These are phyloP conservation scores for Rhaphigaster nebulosa DNA, from an alignment of 2,888 invertebrate genomes.

Conservation along the genomic window DNA sequence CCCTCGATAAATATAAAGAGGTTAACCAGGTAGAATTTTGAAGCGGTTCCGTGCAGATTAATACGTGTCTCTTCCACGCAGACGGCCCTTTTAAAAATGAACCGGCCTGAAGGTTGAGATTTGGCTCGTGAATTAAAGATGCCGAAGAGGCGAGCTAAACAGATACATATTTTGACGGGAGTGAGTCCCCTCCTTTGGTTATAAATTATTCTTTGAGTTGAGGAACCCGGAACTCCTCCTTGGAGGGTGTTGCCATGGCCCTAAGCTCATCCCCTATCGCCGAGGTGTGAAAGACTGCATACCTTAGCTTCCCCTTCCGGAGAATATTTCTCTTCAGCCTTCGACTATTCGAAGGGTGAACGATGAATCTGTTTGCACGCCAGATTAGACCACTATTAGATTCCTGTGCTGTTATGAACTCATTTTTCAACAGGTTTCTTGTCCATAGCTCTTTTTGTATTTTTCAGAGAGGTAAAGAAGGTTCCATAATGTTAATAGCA, in stretches of 20 bases:
- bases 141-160: background rate
- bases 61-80: background rate
- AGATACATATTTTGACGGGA: slow-evolving; percentile 42
- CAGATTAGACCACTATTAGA: background rate
- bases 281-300: background rate
- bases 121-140: slow-evolving; percentile 33
- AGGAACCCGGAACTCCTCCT: background rate
- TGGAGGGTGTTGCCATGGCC: slow-evolving; percentile 37
- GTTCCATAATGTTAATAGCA: too few species aligned
- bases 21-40: background rate
- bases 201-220: slow-evolving; percentile 21
- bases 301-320: background rate
- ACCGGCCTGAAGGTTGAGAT: background rate
- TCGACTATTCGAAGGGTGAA: background rate
- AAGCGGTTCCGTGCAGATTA: background rate
- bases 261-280: slow-evolving; percentile 21
- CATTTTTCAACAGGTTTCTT: background rate
- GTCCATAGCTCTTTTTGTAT: background rate
- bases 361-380: background rate
- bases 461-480: too few species aligned
- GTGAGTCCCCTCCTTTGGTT: slow-evolving; percentile 29
- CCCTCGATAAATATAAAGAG: slow-evolving; percentile 11
- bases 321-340: background rate
- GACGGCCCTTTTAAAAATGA: background rate
- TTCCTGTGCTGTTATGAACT: background rate